Percentiles rank a stretch among this genome's conserved stretches.
Evolutionary conservation across 2,797 vertebrate species (phyloP).

Genomic region (Semotilus atromaculatus): DNA sequence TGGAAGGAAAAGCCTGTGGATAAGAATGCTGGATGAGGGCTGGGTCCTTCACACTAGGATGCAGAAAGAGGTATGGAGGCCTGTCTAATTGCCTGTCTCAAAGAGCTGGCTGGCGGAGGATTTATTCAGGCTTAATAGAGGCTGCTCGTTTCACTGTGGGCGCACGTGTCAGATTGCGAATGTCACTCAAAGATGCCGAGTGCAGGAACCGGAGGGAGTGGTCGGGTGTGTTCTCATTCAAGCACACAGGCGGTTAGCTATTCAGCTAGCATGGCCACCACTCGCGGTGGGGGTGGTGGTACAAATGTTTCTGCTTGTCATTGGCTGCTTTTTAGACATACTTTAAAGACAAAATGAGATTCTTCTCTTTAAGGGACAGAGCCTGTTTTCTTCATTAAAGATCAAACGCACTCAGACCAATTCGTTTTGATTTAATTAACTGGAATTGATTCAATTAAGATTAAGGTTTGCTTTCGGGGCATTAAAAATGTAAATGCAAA

Average conservation of each 20-base stretch:
- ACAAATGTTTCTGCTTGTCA: constrained; percentile 43
- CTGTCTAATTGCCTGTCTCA: constrained; percentile 63
- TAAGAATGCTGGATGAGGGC: constrained; percentile 52
- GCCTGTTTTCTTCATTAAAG: constrained; percentile 17
- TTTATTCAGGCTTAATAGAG: constrained; percentile 64
- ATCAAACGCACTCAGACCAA: constrained; percentile 61
- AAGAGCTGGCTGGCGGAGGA: constrained; percentile 55
- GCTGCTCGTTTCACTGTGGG: constrained; percentile 36
- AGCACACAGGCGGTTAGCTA: constrained; percentile 37
- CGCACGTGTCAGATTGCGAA: constrained; percentile 57
- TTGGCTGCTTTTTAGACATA: constrained; percentile 30
- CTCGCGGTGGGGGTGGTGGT: constrained; percentile 15
- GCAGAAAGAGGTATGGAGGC: constrained; percentile 50
- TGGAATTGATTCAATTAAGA: constrained; percentile 41
- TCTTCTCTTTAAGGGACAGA: constrained; percentile 10
- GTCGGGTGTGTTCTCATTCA: constrained; percentile 50
- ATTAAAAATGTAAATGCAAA: constrained; percentile 24
- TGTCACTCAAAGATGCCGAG: constrained; percentile 54
- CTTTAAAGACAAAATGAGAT: constrained; percentile 54
- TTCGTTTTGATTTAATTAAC: constrained; percentile 52
- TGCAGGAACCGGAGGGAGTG: constrained; percentile 46
- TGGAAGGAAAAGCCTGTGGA: constrained; percentile 52
- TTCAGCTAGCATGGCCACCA: constrained; percentile 47
- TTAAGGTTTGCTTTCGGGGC: constrained; percentile 17
- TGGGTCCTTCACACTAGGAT: constrained; percentile 49